Base-by-base conservation (phyloP, 1,140 invertebrate species). In the Drosophila insularis region DNA sequence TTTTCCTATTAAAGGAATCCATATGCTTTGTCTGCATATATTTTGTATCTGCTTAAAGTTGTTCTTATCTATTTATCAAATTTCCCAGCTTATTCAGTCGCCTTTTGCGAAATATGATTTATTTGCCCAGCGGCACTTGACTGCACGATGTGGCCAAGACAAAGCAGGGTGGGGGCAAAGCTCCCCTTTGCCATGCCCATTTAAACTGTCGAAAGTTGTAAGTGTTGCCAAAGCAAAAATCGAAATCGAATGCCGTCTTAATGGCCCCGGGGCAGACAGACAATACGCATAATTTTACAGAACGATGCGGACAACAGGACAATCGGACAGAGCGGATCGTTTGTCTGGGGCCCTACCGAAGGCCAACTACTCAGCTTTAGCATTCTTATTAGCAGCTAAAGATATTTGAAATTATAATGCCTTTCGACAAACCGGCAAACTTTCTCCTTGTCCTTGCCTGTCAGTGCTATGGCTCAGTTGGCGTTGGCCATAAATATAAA, bases 191-290 rank as follows among this genome's bases (percentile, higher is more conserved):
- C 21, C 46, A 17, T 14, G 43, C 70, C 43, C 75, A 68, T 63
- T 84, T 80, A 71, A 89, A 84, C 80, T 89, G 84, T 89, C 84
- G 80, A 89, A 89, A 89, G 70, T 89, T 84, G 85, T 89, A 84
- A 89, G 85, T 80, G 80, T 89, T 89, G 84, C 85, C 68, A 70
- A 70, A 76, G 80, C 86, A 82, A 79, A 77, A 85, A 89, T 71
- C 84, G 84, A 85, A 89, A 89, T 80, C 85, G 77, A 89, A 89
- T 89, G 77, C 85, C 63, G 74, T 63, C 80, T 66, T 87, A 87
- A 87, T 87, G 80, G 84, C 84, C 85, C 39, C 21, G 55, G 80
- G 84, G 58, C 85, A 89, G 85, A 80, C 85, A 89, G 85, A 80
- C 85, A 74, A 74, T 53, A 81, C 74, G 80, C 85, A 89, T 89